Base-by-base conservation (phyloP, 1,140 invertebrate species). In the Dinothrombium tinctorium region DNA sequence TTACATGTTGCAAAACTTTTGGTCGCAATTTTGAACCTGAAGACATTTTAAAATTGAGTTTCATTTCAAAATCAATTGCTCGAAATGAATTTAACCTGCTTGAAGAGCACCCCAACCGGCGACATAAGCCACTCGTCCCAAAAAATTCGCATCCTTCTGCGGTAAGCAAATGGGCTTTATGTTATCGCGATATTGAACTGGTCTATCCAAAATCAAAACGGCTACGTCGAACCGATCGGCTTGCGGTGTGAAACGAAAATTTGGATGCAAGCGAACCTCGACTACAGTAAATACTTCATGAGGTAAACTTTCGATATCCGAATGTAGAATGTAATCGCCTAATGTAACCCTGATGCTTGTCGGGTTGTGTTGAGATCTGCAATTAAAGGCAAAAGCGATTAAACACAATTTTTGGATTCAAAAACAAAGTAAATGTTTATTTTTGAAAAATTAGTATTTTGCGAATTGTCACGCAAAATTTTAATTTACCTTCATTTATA, bases 181-280 rank as follows among this genome's bases (percentile, higher is more conserved):
- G 57, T 89, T 83, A 2, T 82, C 80, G 68, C 83, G 75, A 47
- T 82, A 64, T 72, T 53, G 79, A 15, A 87, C 81, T 9, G 81
- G 76, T 45, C 79, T 66, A 53, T 89, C 79, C 48, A 90, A 58
- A 35, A 76, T 70, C 42, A 92, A 61, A 4, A 90, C 83, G 17
- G 84, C 84, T 1, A 92, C 81, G 55, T 92, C 86, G 52, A 81
- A 89, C 32, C 83, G 63, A 49, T 68, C 66, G 14, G 66, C 66
- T 55, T 84, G 81, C 0, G 84, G 84, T 0, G 84, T 90, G 52
- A 90, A 90, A 57, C 87, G 86, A 60, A 90, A 90, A 51, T 82
- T 78, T 0, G 84, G 84, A 61, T 90, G 84, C 2, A 89, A 79
- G 57, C 78, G 68, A 28, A 90, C 87, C 46, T 76, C 69, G 14